Percentiles rank a stretch among this genome's conserved stretches.
phyloP scores from a whole-genome alignment of 2,888 invertebrate genomes.

The Acronicta alni region DNA sequence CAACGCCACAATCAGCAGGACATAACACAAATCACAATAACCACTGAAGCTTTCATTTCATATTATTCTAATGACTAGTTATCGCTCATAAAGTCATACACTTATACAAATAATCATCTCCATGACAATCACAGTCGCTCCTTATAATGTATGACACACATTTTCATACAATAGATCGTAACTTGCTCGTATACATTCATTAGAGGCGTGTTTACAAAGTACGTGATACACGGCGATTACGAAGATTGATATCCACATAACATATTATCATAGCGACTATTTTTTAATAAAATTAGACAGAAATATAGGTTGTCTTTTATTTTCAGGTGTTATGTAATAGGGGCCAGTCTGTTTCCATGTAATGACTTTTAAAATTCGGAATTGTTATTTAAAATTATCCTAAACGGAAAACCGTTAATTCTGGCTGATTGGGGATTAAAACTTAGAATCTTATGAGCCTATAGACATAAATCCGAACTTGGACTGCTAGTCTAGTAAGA shows the following conservation, averaged over 20 bases:
- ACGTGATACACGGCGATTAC: conserved; percentile 20
- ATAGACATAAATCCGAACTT: too few relatives aligned
- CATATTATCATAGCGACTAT: neutral
- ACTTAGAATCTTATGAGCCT: too few relatives aligned
- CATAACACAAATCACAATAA: too few relatives aligned
- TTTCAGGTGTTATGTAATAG: neutral
- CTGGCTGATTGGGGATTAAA: too few relatives aligned
- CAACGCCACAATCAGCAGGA: too few relatives aligned
- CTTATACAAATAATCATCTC: conserved; percentile 28
- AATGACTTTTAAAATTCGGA: too few relatives aligned
- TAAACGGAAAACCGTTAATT: too few relatives aligned
- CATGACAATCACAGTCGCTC: conserved; percentile 43
- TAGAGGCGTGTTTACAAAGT: conserved; percentile 38
- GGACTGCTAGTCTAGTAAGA: too few relatives aligned
- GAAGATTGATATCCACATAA: conserved; percentile 1
- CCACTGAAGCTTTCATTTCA: conserved; percentile 6
- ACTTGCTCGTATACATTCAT: conserved; percentile 22
- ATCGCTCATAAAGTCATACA: conserved; percentile 48
- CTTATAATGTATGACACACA: conserved; percentile 42
- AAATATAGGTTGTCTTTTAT: too few relatives aligned
- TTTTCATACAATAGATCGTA: conserved; percentile 61
- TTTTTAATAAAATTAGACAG: neutral
- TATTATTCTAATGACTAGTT: conserved; percentile 37
- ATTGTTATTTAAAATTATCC: too few relatives aligned
- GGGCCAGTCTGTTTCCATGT: neutral